A percentile compares a stretch with the other conserved stretches of the same genome.
phyloP scores from a whole-genome alignment of 1,140 invertebrate genomes.

The Capitella teleta region DNA sequence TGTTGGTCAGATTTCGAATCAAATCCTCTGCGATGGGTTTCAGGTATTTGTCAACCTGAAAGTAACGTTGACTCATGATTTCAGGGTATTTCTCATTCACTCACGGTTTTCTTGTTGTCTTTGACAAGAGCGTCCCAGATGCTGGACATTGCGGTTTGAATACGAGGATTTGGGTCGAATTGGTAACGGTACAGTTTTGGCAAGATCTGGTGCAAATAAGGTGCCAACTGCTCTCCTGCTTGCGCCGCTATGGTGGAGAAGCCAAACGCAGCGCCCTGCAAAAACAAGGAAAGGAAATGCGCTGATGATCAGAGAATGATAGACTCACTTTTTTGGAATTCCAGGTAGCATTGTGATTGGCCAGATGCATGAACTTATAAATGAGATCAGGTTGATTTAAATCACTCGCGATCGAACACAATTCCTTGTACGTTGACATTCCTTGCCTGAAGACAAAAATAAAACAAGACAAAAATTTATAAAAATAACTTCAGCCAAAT shows the following conservation, averaged over 20 bases:
- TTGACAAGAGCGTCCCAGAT: constrained; percentile 83
- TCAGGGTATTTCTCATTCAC: too few relatives aligned
- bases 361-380: constrained; percentile 89
- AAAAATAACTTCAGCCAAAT: too few relatives aligned
- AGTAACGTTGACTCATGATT: too few relatives aligned
- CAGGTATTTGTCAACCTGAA: constrained; percentile 71
- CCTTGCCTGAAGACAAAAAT: constrained; percentile 52
- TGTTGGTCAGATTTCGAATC: constrained; percentile 64
- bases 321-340: constrained; percentile 58
- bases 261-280: constrained; percentile 75
- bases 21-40: constrained; percentile 75
- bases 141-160: constrained; percentile 78
- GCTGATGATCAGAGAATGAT: background rate
- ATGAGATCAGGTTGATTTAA: constrained; percentile 86
- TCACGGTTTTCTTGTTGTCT: constrained; percentile 73
- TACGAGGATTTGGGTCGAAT: constrained; percentile 81
- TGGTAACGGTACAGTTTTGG: constrained; percentile 71
- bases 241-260: constrained; percentile 70
- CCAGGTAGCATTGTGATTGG: constrained; percentile 87
- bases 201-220: constrained; percentile 70
- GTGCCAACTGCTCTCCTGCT: constrained; percentile 67
- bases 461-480: too few relatives aligned
- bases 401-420: constrained; percentile 83
- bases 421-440: constrained; percentile 82
- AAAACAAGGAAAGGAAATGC: background rate